These are phyloP conservation scores for Alentia gelatinosa DNA, from an alignment of 2,888 invertebrate species.

Conservation along the genomic window DNA sequence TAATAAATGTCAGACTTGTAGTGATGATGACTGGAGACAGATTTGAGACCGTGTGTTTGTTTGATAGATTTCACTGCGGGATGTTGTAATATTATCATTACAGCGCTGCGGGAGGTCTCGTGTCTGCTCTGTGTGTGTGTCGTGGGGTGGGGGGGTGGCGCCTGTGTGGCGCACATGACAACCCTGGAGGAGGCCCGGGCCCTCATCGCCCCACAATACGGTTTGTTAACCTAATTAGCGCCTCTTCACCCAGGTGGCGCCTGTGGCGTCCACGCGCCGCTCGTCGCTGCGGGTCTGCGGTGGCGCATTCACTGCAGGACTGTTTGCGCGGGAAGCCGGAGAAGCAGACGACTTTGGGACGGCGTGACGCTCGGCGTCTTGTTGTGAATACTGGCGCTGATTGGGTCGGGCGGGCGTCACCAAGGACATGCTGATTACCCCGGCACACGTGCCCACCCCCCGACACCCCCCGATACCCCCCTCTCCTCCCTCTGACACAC, in stretches of 20 bases:
- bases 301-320: neutral
- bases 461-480: neutral
- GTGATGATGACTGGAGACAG: too few relatives aligned
- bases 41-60: too few relatives aligned
- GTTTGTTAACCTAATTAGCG: conserved; percentile 37
- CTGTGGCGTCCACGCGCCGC: neutral
- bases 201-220: neutral
- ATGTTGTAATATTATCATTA: too few relatives aligned
- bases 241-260: conserved; percentile 18
- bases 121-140: too few relatives aligned
- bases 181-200: neutral
- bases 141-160: too few relatives aligned
- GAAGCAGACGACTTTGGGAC: neutral
- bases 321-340: neutral
- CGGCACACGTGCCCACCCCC: neutral
- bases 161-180: neutral
- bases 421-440: neutral
- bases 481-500: neutral
- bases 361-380: too few relatives aligned
- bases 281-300: neutral
- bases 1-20: too few relatives aligned
- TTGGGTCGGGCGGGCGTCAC: neutral
- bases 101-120: too few relatives aligned
- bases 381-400: neutral
- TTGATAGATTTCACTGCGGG: too few relatives aligned